phyloP scores from a whole-genome alignment of 2,113 vertebrate genomes.

The Limnothrissa miodon region DNA sequence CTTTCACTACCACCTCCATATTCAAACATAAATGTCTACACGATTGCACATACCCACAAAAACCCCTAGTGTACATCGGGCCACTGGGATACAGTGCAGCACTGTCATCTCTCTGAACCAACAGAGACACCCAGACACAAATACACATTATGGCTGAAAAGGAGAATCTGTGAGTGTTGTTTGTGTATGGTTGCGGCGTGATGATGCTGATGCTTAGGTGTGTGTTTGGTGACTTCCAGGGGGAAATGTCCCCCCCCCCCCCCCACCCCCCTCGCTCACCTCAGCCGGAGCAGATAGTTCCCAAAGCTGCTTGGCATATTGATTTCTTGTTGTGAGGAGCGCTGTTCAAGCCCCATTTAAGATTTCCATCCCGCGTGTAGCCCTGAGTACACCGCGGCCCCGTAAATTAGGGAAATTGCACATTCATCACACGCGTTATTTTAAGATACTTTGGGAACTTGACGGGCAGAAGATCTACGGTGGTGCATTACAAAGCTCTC shows the following conservation, averaged over 20 bases:
- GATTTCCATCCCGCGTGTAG: constrained; percentile 95
- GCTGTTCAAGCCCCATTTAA: constrained; percentile 98
- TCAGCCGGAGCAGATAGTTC: constrained; percentile 80
- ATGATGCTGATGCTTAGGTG: neutral
- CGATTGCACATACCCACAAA: neutral
- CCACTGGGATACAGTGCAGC: neutral
- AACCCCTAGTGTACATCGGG: neutral
- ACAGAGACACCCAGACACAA: neutral
- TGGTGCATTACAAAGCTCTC: constrained; percentile 62
- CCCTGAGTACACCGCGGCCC: constrained; percentile 85
- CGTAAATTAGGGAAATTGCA: constrained; percentile 99
- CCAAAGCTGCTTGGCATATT: constrained; percentile 88
- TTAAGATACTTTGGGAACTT: constrained; percentile 90
- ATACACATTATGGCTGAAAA: neutral
- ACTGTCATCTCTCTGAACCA: neutral
- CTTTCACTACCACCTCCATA: neutral
- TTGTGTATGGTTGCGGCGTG: constrained; percentile 50
- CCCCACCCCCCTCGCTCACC: constrained; percentile 33
- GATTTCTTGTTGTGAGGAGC: constrained; percentile 98
- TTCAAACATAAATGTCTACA: neutral
- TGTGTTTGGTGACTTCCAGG: constrained; percentile 69
- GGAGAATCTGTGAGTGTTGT: constrained; percentile 8
- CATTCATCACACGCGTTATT: constrained; percentile 98
- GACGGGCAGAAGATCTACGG: constrained; percentile 78
- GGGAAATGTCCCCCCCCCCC: constrained; percentile 77